Percentiles rank a stretch among this genome's conserved stretches.
These are phyloP conservation scores for Nesoenas mayeri DNA, from an alignment of 2,113 vertebrate genomes.

Conservation along the genomic window DNA sequence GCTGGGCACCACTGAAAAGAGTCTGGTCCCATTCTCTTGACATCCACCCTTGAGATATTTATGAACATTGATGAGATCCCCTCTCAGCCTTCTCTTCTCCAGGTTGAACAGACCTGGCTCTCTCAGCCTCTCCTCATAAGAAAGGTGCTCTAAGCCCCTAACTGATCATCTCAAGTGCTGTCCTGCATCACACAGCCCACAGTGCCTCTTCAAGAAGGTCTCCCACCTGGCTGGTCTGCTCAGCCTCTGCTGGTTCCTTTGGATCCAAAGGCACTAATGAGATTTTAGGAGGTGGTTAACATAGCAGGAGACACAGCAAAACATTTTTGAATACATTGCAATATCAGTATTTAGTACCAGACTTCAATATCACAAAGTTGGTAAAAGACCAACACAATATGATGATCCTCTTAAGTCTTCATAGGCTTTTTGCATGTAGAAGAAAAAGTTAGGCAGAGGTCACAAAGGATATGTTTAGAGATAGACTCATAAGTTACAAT, in stretches of 20 bases:
- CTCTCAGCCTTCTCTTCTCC: too few relatives aligned
- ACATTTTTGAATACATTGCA: neutral
- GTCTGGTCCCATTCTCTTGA: too few relatives aligned
- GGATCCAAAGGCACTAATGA: neutral
- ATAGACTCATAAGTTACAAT: neutral
- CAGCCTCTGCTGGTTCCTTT: neutral
- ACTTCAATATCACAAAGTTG: neutral
- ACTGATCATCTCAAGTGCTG: neutral
- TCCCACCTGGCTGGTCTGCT: neutral
- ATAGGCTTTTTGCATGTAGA: neutral
- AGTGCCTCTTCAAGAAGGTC: rapidly evolving
- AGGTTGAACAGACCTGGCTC: too few relatives aligned
- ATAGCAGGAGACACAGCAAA: neutral
- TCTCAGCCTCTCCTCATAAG: too few relatives aligned
- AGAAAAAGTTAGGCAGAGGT: neutral
- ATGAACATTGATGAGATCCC: too few relatives aligned
- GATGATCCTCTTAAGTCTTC: neutral
- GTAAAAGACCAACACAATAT: neutral
- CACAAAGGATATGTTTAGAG: neutral
- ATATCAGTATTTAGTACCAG: neutral
- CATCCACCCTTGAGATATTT: too few relatives aligned
- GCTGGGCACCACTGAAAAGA: too few relatives aligned
- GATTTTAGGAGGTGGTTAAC: neutral
- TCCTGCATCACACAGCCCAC: too few relatives aligned
- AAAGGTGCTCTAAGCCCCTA: too few relatives aligned